These are phyloP conservation scores for Lerema accius DNA, from an alignment of 1,140 invertebrate genomes.

Conservation along the genomic window DNA sequence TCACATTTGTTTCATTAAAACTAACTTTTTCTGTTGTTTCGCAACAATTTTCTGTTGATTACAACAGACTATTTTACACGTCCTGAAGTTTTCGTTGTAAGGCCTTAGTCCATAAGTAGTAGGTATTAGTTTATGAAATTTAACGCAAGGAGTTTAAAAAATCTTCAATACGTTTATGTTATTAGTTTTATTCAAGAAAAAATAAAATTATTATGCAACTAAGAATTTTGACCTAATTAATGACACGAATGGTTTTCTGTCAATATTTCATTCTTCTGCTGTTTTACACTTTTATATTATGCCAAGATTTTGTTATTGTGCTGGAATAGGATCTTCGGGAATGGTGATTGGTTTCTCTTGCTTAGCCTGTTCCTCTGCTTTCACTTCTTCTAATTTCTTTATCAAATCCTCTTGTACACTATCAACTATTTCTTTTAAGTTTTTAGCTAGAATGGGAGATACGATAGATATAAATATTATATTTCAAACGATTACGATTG, in stretches of 20 bases:
- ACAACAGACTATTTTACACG: too few relatives aligned
- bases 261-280: slow-evolving; percentile 18
- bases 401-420: slow-evolving; percentile 74
- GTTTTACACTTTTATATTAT: slow-evolving; percentile 21
- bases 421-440: slow-evolving; percentile 76
- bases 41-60: not conserved
- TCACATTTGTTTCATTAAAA: not conserved
- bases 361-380: slow-evolving; percentile 52
- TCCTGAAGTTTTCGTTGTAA: too few relatives aligned
- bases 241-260: slow-evolving; percentile 4
- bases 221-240: slow-evolving; percentile 7
- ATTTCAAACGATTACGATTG: too few relatives aligned
- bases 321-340: slow-evolving; percentile 24
- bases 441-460: slow-evolving; percentile 57
- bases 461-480: not conserved
- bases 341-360: slow-evolving; percentile 32
- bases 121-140: too few relatives aligned
- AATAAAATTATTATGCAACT: not conserved
- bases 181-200: slow-evolving; percentile 9
- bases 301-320: slow-evolving; percentile 28
- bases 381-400: slow-evolving; percentile 68
- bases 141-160: slow-evolving; percentile 7
- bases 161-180: too few relatives aligned
- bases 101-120: too few relatives aligned
- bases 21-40: not conserved